phyloP scores from a whole-genome alignment of 2,888 invertebrate genomes.

The Unio delphinus region DNA sequence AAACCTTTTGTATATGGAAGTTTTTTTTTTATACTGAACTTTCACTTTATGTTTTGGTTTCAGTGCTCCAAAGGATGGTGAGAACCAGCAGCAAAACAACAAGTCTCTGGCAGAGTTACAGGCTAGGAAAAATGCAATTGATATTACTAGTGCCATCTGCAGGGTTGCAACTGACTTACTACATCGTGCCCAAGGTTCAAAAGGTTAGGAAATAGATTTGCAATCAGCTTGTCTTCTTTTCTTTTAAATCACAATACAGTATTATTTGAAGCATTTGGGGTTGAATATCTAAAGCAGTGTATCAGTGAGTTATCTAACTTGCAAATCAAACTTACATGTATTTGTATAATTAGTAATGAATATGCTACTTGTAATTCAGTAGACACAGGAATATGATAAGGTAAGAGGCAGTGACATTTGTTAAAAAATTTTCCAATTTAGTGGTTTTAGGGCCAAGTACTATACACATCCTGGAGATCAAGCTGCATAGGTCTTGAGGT shows the following conservation, averaged over 20 bases:
- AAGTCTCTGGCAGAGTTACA: constrained; percentile 77
- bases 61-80: constrained; percentile 77
- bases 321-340: no score
- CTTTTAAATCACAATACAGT: not conserved
- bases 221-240: not conserved
- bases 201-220: constrained; percentile 17
- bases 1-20: not conserved
- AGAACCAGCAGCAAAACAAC: constrained; percentile 75
- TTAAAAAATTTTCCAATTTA: no score
- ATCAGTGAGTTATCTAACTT: not conserved
- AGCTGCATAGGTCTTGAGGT: no score
- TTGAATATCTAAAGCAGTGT: not conserved
- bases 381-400: no score
- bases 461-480: no score
- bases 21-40: not conserved
- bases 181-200: constrained; percentile 80
- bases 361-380: no score
- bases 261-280: not conserved
- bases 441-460: no score
- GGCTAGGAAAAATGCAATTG: constrained; percentile 80
- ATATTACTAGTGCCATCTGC: constrained; percentile 84
- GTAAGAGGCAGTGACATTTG: no score
- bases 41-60: not conserved
- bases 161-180: constrained; percentile 84
- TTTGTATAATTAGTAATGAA: no score